phyloP scores from a whole-genome alignment of 2,113 vertebrate species.

The Notarius lentiginosus region DNA sequence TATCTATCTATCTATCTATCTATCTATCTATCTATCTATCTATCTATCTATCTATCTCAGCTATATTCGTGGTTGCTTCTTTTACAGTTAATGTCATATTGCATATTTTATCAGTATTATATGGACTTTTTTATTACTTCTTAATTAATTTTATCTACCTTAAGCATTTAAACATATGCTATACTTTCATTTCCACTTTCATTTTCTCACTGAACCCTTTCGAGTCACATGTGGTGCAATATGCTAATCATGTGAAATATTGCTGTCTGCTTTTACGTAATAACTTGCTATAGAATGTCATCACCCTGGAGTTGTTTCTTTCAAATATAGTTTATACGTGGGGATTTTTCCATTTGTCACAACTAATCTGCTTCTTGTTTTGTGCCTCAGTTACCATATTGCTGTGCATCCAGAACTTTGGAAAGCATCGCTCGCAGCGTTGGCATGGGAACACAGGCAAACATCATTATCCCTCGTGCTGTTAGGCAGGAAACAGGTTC shows the following conservation, averaged over 20 bases:
- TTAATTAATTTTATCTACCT: neutral
- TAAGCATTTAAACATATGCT: neutral
- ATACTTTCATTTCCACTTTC: neutral
- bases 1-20: no score
- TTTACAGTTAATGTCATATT: neutral
- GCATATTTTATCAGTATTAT: neutral
- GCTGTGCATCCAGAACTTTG: slow-evolving; percentile 52
- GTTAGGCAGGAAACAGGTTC: slow-evolving; percentile 30
- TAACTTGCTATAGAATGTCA: neutral
- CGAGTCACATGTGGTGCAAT: neutral
- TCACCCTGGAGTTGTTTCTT: neutral
- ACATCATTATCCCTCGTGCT: slow-evolving; percentile 63
- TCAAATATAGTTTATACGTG: neutral
- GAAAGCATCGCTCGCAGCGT: slow-evolving; percentile 61
- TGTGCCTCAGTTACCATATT: slow-evolving; percentile 55
- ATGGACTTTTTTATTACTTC: neutral
- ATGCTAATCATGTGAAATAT: neutral
- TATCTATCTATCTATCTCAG: no score
- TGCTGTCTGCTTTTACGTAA: neutral
- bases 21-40: no score
- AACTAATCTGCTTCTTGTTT: neutral
- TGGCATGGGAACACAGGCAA: slow-evolving; percentile 65
- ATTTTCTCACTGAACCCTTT: neutral
- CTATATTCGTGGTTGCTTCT: neutral
- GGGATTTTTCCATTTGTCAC: neutral